Percentiles rank a stretch among this genome's conserved stretches.
These are phyloP conservation scores for Oreonectes daqikongensis DNA, from an alignment of 2,797 vertebrate genomes.

Conservation along the genomic window DNA sequence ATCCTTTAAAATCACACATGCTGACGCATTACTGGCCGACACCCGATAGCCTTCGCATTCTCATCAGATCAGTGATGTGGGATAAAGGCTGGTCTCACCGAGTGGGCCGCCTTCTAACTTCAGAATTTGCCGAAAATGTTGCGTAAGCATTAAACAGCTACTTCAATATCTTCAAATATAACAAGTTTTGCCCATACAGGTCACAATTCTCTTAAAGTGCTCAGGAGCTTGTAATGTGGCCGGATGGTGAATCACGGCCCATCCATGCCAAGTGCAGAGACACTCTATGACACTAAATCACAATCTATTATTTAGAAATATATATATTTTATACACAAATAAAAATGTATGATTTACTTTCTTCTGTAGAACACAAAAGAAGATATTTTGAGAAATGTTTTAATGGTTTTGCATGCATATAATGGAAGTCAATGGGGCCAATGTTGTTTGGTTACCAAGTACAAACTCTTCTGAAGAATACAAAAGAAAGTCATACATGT, in stretches of 20 bases:
- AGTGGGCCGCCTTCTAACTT: conserved; percentile 27
- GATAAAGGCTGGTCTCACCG: neutral
- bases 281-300: too few relatives aligned
- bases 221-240: conserved; percentile 6
- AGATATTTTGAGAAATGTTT: too few relatives aligned
- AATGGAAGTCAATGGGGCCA: too few relatives aligned
- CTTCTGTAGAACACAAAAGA: too few relatives aligned
- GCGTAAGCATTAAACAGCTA: conserved; percentile 43
- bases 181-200: conserved; percentile 28
- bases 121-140: conserved; percentile 38
- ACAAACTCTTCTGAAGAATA: too few relatives aligned
- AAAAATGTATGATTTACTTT: too few relatives aligned
- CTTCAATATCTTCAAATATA: conserved; percentile 39
- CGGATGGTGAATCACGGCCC: neutral
- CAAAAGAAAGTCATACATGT: too few relatives aligned
- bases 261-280: neutral
- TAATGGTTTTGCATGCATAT: too few relatives aligned
- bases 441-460: too few relatives aligned
- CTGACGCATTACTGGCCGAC: conserved; percentile 33
- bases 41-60: conserved; percentile 34
- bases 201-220: conserved; percentile 22
- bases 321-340: neutral
- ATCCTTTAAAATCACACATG: conserved; percentile 41
- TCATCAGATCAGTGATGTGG: conserved; percentile 27
- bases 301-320: too few relatives aligned